Evolutionary conservation across 2,888 invertebrate species (phyloP).

Genomic region (Cordylochernes scorpioides): DNA sequence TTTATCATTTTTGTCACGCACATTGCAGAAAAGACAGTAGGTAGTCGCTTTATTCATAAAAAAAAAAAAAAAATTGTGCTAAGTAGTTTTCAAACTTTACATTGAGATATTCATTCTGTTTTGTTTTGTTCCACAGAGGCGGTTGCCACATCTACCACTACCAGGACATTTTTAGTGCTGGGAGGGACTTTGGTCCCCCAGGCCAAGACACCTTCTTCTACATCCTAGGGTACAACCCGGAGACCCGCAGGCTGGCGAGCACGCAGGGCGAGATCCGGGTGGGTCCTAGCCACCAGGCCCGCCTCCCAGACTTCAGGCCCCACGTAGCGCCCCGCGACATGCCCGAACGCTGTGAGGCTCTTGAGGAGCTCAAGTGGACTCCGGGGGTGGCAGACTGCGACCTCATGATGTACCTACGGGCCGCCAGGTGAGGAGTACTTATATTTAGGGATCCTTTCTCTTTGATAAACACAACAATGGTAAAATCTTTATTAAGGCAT

Average conservation of each 20-base stretch:
- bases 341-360: slow-evolving; percentile 24
- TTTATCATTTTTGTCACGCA: no score
- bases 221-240: slow-evolving; percentile 16
- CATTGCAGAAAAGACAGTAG: no score
- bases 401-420: slow-evolving; percentile 85
- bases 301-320: slow-evolving; percentile 21
- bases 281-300: slow-evolving; percentile 31
- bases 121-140: slow-evolving; percentile 22
- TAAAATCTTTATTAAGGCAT: no score
- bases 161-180: slow-evolving; percentile 25
- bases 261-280: slow-evolving; percentile 33
- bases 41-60: no score
- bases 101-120: slow-evolving; percentile 1
- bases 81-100: no score
- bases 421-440: slow-evolving; percentile 36
- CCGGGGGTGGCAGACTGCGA: slow-evolving; percentile 83
- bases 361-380: slow-evolving; percentile 79
- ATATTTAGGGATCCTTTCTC: background rate
- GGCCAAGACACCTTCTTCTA: slow-evolving; percentile 28
- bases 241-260: slow-evolving; percentile 24
- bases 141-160: slow-evolving; percentile 28
- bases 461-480: background rate
- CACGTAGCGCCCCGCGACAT: slow-evolving; percentile 20
- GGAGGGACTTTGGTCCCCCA: slow-evolving; percentile 25
- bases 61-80: background rate